Conservation (phyloP, 2,888 invertebrate genomes). For the Lasioglossum oenotherae region DNA sequence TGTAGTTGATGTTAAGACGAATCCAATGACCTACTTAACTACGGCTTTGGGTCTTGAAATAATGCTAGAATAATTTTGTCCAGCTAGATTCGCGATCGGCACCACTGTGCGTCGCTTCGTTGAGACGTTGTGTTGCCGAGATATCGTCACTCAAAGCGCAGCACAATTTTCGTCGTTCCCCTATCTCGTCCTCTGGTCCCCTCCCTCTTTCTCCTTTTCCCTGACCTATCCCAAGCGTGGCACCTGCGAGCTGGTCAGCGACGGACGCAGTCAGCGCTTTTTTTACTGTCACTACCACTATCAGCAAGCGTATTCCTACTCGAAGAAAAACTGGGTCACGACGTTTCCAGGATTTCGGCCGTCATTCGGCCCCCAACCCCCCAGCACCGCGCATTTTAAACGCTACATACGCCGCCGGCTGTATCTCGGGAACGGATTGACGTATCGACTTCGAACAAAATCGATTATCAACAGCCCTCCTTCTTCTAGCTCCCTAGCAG, state of each 20-base stretch:
- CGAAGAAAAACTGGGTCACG: slow-evolving; percentile 30
- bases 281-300: slow-evolving; percentile 15
- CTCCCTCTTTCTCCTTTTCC: not conserved
- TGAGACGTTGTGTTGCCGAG: not conserved
- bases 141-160: slow-evolving; percentile 18
- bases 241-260: slow-evolving; percentile 36
- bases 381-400: slow-evolving; percentile 2
- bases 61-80: no score
- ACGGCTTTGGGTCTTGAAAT: no score
- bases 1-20: no score
- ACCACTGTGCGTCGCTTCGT: no score
- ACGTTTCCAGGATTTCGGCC: slow-evolving; percentile 26
- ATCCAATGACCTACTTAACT: no score
- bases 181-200: not conserved
- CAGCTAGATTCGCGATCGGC: no score
- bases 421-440: slow-evolving; percentile 17
- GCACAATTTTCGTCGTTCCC: not conserved
- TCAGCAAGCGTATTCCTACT: slow-evolving; percentile 20
- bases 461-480: not conserved
- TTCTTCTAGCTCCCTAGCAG: not conserved
- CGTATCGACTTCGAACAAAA: slow-evolving; percentile 21
- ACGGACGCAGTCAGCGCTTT: not conserved
- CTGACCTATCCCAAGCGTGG: slow-evolving; percentile 10
- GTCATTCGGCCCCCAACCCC: slow-evolving; percentile 1
- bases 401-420: not conserved